Conservation (phyloP, 1,140 invertebrate species). For the Trichonephila inaurata region DNA sequence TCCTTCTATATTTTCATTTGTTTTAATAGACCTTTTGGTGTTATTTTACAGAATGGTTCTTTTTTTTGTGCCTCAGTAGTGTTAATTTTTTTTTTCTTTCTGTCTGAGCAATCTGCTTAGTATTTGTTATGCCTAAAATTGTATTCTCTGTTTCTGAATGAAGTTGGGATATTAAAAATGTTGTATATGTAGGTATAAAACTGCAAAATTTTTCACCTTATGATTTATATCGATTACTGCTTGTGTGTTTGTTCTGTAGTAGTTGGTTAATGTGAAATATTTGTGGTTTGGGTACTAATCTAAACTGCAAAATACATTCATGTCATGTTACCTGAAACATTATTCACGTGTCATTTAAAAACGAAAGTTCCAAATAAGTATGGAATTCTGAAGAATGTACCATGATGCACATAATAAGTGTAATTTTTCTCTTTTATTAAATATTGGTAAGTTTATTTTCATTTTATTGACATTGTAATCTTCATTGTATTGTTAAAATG, state of each 20-base stretch:
- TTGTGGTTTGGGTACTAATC: slow-evolving; percentile 33
- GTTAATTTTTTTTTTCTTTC: not conserved
- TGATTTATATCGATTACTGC: not conserved
- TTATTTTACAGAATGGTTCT: slow-evolving; percentile 15
- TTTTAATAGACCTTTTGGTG: not conserved
- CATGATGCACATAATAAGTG: too few species aligned
- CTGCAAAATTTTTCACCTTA: not conserved
- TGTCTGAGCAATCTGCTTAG: slow-evolving; percentile 13
- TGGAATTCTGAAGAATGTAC: too few species aligned
- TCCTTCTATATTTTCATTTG: not conserved
- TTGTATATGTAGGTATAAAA: not conserved
- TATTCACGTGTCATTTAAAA: not conserved
- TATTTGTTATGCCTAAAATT: slow-evolving; percentile 20
- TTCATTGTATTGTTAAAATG: too few species aligned
- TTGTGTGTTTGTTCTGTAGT: not conserved
- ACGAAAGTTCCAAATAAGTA: not conserved
- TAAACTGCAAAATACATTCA: not conserved
- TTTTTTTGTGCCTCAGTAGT: slow-evolving; percentile 18
- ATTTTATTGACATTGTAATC: too few species aligned
- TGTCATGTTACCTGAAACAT: not conserved
- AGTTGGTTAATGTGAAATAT: slow-evolving; percentile 2
- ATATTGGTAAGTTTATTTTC: too few species aligned
- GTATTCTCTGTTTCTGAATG: not conserved
- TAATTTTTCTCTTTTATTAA: too few species aligned
- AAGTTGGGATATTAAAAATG: slow-evolving; percentile 15